These are phyloP conservation scores for Phenganax marumi DNA, from an alignment of 92 coral and sea anemone species.

Conservation along the genomic window DNA sequence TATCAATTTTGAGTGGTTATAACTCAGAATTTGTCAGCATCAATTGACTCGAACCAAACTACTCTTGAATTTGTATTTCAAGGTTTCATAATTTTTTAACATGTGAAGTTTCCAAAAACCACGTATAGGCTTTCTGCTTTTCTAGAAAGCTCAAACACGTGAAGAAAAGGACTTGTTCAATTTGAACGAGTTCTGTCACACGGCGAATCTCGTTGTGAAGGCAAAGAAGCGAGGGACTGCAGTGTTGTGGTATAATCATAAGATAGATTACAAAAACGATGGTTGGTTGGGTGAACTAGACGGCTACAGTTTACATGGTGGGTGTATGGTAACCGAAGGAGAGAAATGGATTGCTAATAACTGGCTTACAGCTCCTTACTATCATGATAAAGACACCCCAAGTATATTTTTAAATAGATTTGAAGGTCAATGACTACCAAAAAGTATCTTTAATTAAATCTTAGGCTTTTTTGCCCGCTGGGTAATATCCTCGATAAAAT, in stretches of 20 bases:
- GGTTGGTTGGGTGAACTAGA: conserved; percentile 81
- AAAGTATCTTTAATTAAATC: no score
- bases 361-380: conserved; percentile 85
- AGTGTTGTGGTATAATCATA: conserved; percentile 91
- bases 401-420: conserved; percentile 48
- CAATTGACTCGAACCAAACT: no score
- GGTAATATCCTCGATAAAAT: neutral
- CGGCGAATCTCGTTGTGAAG: conserved; percentile 66
- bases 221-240: conserved; percentile 85
- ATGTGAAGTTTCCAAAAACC: no score
- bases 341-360: conserved; percentile 96
- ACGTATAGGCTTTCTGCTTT: neutral
- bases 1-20: no score
- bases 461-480: no score
- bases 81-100: neutral
- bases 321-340: conserved; percentile 86
- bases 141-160: conserved; percentile 48
- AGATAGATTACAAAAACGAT: conserved; percentile 68
- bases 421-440: conserved; percentile 3
- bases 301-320: conserved; percentile 82
- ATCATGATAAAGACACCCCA: neutral
- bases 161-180: conserved; percentile 64
- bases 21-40: no score
- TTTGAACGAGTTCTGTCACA: conserved; percentile 73
- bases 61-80: neutral